Base-by-base conservation (phyloP, 2,113 vertebrate genomes). In the Ophiodon elongatus region DNA sequence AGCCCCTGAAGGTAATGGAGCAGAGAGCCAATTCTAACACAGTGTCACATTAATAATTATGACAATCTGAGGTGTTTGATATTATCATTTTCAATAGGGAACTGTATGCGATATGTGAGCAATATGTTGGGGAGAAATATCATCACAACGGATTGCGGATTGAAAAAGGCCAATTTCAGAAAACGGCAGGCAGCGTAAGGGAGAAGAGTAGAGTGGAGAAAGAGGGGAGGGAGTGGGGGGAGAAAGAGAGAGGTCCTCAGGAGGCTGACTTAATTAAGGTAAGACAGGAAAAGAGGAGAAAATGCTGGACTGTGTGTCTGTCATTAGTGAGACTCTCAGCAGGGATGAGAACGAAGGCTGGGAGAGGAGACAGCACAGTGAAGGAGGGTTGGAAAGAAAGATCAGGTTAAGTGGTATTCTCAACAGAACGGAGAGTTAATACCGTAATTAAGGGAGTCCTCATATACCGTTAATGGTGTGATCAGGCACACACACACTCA, bases 1-100 rank as follows among this genome's bases (percentile, higher is more conserved):
- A 86, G 89, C 80, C 62, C 60, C 70, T 63, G 57, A 72, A 79
- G 83, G 86, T 94, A 95, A 95, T 94, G 91, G 90, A 87, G 91
- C 82, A 85, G 88, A 94, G 93, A 94, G 87, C 79, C 84, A 93
- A 93, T 93, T 92, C 65, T 85, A 89, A 81, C 79, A 82, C 77
- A 80, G 69, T 68, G 89, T 78, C 84, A 82, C 64, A 47, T 88
- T 84, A 87, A 92, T 88, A 91, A 94, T 95, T 92, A 89, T 91
- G 91, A 93, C 64, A 72, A 95, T 93, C 78, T 86, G 82, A 87
- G 83, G 80, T 80, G 88, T 85, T 82, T 66, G 71, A 78, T 76
- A 80, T 84, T 88, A 91, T 84, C 84, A 86, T 90, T 82, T 87
- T 76, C 39, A 54, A 82, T n/a, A 70, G 54, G 89, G 76, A 88